Percentiles rank a stretch among this genome's conserved stretches.
phyloP scores from a whole-genome alignment of 2,888 invertebrate genomes.

The Bellardia pandia region DNA sequence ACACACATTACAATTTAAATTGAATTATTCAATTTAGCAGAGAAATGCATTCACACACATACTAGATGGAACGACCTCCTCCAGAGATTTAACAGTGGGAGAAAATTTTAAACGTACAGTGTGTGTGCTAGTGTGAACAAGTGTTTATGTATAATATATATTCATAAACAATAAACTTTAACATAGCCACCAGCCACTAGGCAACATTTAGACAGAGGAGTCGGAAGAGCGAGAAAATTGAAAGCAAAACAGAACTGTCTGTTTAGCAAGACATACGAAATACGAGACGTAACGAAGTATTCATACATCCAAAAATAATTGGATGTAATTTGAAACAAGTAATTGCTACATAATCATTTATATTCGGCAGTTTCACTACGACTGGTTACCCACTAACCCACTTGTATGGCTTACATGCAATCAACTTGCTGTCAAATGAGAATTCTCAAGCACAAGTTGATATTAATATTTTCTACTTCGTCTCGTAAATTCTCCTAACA shows the following conservation, averaged over 20 bases:
- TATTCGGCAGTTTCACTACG: too few species aligned
- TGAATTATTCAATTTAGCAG: constrained; percentile 20
- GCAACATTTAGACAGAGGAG: too few species aligned
- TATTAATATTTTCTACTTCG: too few species aligned
- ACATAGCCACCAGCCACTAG: not conserved
- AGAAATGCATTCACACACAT: not conserved
- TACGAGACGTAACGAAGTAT: too few species aligned
- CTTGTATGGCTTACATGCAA: too few species aligned
- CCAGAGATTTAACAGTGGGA: not conserved
- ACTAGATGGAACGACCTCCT: not conserved
- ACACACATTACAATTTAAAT: constrained; percentile 19
- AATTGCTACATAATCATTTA: not conserved
- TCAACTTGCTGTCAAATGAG: too few species aligned
- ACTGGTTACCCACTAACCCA: too few species aligned
- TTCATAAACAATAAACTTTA: constrained; percentile 1
- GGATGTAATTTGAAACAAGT: not conserved
- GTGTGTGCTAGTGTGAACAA: not conserved
- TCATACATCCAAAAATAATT: not conserved
- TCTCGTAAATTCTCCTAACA: too few species aligned
- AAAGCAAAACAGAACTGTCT: too few species aligned
- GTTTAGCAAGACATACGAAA: not conserved
- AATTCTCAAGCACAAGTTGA: too few species aligned
- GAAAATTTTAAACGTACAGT: not conserved
- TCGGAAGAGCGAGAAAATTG: not conserved
- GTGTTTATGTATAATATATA: not conserved